These are phyloP conservation scores for Brienomyrus longianalis DNA, from an alignment of 2,113 vertebrate species.

Conservation along the genomic window DNA sequence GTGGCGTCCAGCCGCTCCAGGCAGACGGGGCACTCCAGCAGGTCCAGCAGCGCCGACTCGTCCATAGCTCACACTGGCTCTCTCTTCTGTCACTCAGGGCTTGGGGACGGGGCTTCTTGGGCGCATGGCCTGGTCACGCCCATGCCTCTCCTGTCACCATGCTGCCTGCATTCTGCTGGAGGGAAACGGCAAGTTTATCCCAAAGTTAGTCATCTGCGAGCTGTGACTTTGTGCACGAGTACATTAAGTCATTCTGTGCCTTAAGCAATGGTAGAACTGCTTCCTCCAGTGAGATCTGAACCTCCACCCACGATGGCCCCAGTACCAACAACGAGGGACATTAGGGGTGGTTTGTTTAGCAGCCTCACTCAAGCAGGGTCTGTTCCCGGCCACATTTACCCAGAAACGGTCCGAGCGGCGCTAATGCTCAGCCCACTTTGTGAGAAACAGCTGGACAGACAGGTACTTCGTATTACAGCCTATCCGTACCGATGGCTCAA, in stretches of 20 bases:
- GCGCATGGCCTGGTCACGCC: constrained; percentile 74
- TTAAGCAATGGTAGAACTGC: not conserved
- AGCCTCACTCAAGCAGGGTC: not conserved
- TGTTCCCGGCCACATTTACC: not conserved
- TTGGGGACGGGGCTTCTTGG: constrained; percentile 11
- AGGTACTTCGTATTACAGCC: not conserved
- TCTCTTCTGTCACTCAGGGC: constrained; percentile 21
- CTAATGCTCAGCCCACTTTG: not conserved
- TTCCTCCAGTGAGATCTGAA: not conserved
- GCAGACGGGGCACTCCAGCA: constrained; percentile 95
- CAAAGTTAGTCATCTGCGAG: not conserved
- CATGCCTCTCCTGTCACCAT: constrained; percentile 71
- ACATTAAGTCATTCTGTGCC: not conserved
- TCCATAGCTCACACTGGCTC: constrained; percentile 66
- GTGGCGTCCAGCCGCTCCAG: constrained; percentile 91
- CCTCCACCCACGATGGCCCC: not conserved
- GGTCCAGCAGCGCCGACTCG: constrained; percentile 89
- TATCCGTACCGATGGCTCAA: not conserved
- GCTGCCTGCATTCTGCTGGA: constrained; percentile 47
- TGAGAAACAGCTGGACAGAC: not conserved
- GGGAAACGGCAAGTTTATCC: constrained; percentile 32
- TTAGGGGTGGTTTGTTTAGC: not conserved
- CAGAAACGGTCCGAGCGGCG: not conserved
- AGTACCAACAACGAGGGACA: not conserved
- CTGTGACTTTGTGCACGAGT: not conserved